A percentile compares a stretch with the other conserved stretches of the same genome.
Evolutionary conservation across 2,113 vertebrate species (phyloP).

Genomic region (Pelusios castaneus): DNA sequence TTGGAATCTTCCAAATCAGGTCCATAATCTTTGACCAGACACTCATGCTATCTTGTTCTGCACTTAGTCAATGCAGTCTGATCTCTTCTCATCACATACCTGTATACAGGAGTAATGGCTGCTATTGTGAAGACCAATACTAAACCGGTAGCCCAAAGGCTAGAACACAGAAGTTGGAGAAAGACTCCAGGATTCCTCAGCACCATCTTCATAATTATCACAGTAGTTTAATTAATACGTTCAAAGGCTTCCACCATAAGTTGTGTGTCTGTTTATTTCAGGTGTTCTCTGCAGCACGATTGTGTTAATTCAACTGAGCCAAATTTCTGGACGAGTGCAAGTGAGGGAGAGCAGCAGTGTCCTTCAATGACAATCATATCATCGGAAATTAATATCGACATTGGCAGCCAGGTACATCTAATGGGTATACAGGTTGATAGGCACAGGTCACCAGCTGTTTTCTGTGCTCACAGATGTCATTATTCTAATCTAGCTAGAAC

Average conservation of each 20-base stretch:
- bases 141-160: not conserved
- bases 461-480: fast-evolving
- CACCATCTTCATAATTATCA: not conserved
- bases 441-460: fast-evolving
- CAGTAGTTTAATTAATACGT: not conserved
- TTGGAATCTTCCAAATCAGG: not conserved
- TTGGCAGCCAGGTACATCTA: conserved; percentile 82
- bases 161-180: not conserved
- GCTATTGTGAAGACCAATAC: not conserved
- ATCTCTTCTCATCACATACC: not conserved
- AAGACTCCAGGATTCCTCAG: not conserved
- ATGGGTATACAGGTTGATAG: fast-evolving
- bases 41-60: not conserved
- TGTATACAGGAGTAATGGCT: not conserved
- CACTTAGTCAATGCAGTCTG: not conserved
- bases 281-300: conserved; percentile 90
- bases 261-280: conserved; percentile 20
- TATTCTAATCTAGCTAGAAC: not conserved
- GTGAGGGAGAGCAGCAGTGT: conserved; percentile 85
- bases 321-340: conserved; percentile 87
- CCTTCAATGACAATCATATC: conserved; percentile 92
- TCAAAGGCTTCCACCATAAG: not conserved
- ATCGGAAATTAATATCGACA: conserved; percentile 83
- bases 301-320: conserved; percentile 79
- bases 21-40: not conserved